Base-by-base conservation (phyloP, 1,140 invertebrate species). In the Akabosia matsudoensis region DNA sequence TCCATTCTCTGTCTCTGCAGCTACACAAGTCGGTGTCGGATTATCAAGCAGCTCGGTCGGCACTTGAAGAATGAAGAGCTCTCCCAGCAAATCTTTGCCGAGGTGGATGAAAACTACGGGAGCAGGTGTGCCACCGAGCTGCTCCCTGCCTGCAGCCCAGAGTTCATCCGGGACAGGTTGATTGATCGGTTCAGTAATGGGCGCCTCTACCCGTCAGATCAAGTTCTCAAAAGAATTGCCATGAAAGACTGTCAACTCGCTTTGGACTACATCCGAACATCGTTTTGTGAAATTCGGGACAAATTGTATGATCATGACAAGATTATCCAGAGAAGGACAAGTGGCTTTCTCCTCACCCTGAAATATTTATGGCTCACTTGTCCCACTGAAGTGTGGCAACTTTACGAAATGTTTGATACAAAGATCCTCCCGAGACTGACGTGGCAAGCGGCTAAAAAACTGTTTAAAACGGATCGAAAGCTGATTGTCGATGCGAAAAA, bases 361-460 rank as follows among this genome's bases (percentile, higher is more conserved):
- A 67, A 67, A 67, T 31, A 67, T 67, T 67, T 67, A 67, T 67
- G 61, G 61, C 28, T 67, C 22, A 67, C 3, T n/a, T 30, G 10
- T 10, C 28, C 61, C 26, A 10, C 10, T 13, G 61, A 67, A 67
- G 61, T 67, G 28, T 67, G 61, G 61, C 2, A 67, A 31, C 61
- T 67, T 2, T 67, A 67, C 22, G 61, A 67, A 67, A 30, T 31
- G 22, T 67, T 67, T 67, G 61, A 67, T 67, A 67, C 61, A 7
- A 31, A 28, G 10, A 67, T 67, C 31, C 61, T 67, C 30, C 61
- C 61, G 7, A 67, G 31, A 31, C 3, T 67, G 61, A 67, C 61
- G 24, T 67, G 61, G 61, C 61, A 67, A n/a, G 24, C 24, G 3
- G 61, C 61, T 14, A 67, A 67, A 30, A 67, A 67, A 31, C 61